Percentiles rank a stretch among this genome's conserved stretches.
phyloP scores from a whole-genome alignment of 2,113 vertebrate genomes.

The Megalops atlanticus region DNA sequence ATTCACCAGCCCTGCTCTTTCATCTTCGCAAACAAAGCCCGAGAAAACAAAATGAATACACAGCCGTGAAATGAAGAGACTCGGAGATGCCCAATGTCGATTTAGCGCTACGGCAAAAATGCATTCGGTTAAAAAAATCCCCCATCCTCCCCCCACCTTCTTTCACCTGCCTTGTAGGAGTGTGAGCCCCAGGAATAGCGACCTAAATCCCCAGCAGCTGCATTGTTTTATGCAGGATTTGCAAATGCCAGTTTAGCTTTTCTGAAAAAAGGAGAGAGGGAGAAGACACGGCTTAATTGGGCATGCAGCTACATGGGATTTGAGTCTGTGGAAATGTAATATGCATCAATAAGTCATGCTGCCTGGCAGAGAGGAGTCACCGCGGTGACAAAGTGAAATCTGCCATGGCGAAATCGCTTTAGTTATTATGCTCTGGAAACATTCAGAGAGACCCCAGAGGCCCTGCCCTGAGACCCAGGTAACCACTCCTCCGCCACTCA shows the following conservation, averaged over 20 bases:
- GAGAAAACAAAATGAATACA: not conserved
- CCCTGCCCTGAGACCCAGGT: constrained; percentile 45
- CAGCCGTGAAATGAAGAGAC: not conserved
- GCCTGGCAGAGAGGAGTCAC: constrained; percentile 47
- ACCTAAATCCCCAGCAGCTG: not conserved
- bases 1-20: not conserved
- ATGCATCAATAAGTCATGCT: constrained; percentile 58
- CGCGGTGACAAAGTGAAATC: constrained; percentile 53
- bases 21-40: not conserved
- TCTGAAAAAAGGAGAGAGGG: constrained; percentile 24
- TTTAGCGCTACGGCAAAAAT: not conserved
- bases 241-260: constrained; percentile 43
- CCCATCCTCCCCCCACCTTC: not conserved
- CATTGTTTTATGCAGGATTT: constrained; percentile 38
- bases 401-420: constrained; percentile 57
- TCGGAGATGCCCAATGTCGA: not conserved
- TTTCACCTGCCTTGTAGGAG: not conserved
- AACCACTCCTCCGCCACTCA: constrained; percentile 22
- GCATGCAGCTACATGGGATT: constrained; percentile 41
- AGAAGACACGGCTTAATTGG: constrained; percentile 53
- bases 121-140: not conserved
- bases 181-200: constrained; percentile 21
- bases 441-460: constrained; percentile 46
- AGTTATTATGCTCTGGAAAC: constrained; percentile 47
- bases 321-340: constrained; percentile 54